phyloP scores from a whole-genome alignment of 2,797 vertebrate species.

The Taenioides sp. region DNA sequence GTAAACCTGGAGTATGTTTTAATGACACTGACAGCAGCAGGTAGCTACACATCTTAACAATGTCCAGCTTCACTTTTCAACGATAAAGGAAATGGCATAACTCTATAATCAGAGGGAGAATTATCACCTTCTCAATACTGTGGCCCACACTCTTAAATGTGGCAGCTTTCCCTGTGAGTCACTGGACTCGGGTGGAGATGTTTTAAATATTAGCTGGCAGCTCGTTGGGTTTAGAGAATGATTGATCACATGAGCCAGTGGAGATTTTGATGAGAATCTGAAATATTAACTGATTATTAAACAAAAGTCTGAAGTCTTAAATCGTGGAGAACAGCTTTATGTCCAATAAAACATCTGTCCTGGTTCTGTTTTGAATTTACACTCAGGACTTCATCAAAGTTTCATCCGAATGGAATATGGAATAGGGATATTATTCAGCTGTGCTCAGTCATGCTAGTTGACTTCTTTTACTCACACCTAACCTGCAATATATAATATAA shows the following conservation, averaged over 20 bases:
- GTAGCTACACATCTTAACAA: background rate
- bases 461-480: background rate
- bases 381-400: background rate
- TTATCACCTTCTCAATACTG: conserved; percentile 7
- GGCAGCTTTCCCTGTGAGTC: conserved; percentile 18
- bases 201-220: conserved; percentile 22
- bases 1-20: conserved; percentile 27
- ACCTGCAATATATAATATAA: too few species aligned
- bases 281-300: conserved; percentile 10
- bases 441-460: background rate
- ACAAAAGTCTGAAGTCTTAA: background rate
- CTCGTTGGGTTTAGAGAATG: conserved; percentile 26
- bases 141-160: conserved; percentile 12
- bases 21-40: conserved; percentile 8
- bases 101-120: background rate
- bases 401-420: background rate
- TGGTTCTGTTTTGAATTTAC: conserved; percentile 1
- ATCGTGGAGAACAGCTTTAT: background rate
- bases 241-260: conserved; percentile 29
- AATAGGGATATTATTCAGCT: background rate
- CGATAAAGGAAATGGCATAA: background rate
- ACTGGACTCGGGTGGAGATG: conserved; percentile 10
- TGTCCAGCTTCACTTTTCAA: background rate
- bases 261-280: conserved; percentile 12
- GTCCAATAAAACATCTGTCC: background rate